Conservation (phyloP, 37 sponge, comb jelly and placozoan species). For the Geodia barretti region DNA sequence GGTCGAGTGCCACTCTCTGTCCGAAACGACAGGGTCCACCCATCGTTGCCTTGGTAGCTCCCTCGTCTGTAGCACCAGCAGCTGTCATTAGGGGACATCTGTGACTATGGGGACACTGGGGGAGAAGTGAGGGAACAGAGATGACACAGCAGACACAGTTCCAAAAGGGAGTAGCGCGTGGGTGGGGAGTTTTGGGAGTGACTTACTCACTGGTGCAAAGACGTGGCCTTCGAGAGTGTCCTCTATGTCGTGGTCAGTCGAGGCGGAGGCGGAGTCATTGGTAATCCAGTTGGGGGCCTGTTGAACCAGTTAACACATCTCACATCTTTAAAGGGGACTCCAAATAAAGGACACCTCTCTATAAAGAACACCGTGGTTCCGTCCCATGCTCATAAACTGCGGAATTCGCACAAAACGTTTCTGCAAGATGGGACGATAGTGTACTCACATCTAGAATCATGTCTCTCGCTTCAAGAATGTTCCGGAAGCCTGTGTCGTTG, state of each 20-base stretch:
- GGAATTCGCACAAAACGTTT: constrained; percentile 1
- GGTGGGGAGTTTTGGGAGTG: neutral
- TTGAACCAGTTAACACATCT: no score
- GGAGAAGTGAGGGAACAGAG: neutral
- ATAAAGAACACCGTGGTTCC: neutral
- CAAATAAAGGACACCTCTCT: neutral
- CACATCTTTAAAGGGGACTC: no score
- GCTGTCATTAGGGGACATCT: constrained; percentile 61
- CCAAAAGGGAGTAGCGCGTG: no score
- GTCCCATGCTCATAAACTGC: constrained; percentile 5
- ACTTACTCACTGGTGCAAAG: constrained; percentile 75
- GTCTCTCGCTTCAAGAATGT: constrained; percentile 68
- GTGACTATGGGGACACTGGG: constrained; percentile 84
- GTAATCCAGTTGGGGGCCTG: neutral
- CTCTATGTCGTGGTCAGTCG: neutral
- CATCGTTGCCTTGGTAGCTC: no score
- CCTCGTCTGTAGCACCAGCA: no score
- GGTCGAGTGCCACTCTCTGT: constrained; percentile 76
- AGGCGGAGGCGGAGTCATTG: neutral
- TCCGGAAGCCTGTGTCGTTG: constrained; percentile 52
- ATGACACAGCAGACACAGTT: no score
- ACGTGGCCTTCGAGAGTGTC: constrained; percentile 52
- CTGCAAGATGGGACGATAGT: neutral
- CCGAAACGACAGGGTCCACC: constrained; percentile 71
- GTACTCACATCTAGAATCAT: constrained; percentile 50